phyloP scores from a whole-genome alignment of 2,113 vertebrate genomes.

The Platycercus adscitus region DNA sequence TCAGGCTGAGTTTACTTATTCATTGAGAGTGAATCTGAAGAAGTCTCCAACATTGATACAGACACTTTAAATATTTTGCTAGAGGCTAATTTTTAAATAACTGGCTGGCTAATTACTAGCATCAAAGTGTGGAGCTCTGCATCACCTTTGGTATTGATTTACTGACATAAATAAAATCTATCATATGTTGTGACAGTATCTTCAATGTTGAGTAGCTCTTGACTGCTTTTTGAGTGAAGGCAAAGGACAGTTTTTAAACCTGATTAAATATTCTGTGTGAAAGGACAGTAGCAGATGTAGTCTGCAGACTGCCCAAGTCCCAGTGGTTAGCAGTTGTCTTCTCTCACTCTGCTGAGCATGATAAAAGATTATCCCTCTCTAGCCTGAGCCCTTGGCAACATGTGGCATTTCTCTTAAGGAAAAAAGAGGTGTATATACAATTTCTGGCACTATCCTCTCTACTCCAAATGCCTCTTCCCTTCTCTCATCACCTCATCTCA shows the following conservation, averaged over 20 bases:
- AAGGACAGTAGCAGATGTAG: background rate
- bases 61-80: slow-evolving; percentile 43
- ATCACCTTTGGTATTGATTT: slow-evolving; percentile 25
- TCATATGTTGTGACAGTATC: background rate
- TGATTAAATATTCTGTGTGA: background rate
- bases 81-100: slow-evolving; percentile 45
- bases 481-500: slow-evolving; percentile 1
- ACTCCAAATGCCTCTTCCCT: background rate
- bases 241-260: background rate
- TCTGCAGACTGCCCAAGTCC: background rate
- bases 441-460: background rate
- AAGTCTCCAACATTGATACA: slow-evolving; percentile 4
- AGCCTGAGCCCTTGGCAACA: background rate
- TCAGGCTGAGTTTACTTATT: slow-evolving; percentile 49
- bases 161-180: background rate
- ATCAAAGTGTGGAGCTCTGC: background rate
- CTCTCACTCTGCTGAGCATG: background rate
- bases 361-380: background rate
- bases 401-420: background rate
- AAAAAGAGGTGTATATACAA: background rate
- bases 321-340: background rate
- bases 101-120: background rate
- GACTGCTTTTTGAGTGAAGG: background rate
- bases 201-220: background rate
- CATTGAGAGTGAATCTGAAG: slow-evolving; percentile 16